These are phyloP conservation scores for Atta texana DNA, from an alignment of 1,140 invertebrate genomes.

Conservation along the genomic window DNA sequence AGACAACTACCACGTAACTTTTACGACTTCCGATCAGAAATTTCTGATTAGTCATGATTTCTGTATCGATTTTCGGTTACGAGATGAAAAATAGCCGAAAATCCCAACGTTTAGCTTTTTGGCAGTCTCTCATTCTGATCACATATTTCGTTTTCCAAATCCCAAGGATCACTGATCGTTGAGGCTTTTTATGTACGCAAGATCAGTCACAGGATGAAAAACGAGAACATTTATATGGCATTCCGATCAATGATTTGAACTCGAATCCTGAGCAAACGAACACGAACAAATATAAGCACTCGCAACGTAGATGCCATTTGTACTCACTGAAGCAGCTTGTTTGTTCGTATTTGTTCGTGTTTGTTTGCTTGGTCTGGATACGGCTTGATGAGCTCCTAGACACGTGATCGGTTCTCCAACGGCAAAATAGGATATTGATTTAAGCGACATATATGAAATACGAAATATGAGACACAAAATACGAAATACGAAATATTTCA, in stretches of 20 bases:
- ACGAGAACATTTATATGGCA: background rate
- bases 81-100: slow-evolving; percentile 4
- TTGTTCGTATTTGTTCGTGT: background rate
- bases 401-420: background rate
- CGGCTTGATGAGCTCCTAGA: background rate
- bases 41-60: background rate
- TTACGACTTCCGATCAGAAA: slow-evolving; percentile 12
- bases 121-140: background rate
- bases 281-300: background rate
- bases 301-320: background rate
- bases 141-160: background rate
- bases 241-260: background rate
- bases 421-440: slow-evolving; percentile 9
- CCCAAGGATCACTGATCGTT: background rate
- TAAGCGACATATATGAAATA: background rate
- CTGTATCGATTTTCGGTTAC: background rate
- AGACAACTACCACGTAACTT: slow-evolving; percentile 22
- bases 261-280: background rate
- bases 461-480: no score
- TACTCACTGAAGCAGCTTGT: background rate
- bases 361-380: slow-evolving; percentile 3
- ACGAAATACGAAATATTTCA: background rate
- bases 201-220: background rate
- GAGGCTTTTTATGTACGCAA: background rate
- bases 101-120: background rate